phyloP scores from a whole-genome alignment of 2,888 invertebrate species.

The Phyllotreta cruciferae region DNA sequence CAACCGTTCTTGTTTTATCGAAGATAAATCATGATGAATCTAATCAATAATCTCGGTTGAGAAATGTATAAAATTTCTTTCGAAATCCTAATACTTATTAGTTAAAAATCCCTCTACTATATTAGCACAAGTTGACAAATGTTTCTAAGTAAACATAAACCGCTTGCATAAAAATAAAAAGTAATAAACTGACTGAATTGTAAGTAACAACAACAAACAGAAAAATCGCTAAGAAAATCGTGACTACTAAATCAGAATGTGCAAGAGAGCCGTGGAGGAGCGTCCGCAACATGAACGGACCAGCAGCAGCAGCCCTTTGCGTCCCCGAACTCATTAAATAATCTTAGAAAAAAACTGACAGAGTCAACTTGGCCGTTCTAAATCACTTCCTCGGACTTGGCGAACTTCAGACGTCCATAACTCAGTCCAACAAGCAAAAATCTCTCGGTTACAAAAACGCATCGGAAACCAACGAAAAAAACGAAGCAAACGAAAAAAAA shows the following conservation, averaged over 20 bases:
- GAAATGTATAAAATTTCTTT: too few relatives aligned
- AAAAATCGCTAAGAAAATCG: slow-evolving; percentile 48
- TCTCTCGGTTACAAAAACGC: slow-evolving; percentile 55
- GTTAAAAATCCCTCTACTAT: too few relatives aligned
- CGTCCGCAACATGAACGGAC: neutral
- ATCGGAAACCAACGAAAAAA: slow-evolving; percentile 43
- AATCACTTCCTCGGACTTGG: slow-evolving; percentile 54
- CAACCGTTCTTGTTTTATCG: too few relatives aligned
- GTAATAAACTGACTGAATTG: slow-evolving; percentile 44
- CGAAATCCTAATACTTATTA: too few relatives aligned
- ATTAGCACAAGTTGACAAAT: too few relatives aligned
- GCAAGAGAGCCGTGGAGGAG: too few relatives aligned
- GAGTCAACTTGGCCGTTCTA: slow-evolving; percentile 50
- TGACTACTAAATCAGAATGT: slow-evolving; percentile 48
- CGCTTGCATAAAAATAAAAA: neutral
- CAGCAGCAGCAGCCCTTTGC: slow-evolving; percentile 31
- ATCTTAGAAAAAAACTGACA: slow-evolving; percentile 53
- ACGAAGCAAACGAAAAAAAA: slow-evolving; percentile 33
- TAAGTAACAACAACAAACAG: slow-evolving; percentile 36
- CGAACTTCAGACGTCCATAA: slow-evolving; percentile 54
- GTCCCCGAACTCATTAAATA: slow-evolving; percentile 51
- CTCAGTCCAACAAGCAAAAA: slow-evolving; percentile 58
- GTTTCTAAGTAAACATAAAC: neutral
- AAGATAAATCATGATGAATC: too few relatives aligned
- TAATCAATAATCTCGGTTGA: too few relatives aligned